Conservation (phyloP, 2,888 invertebrate species). For the Parthenolecanium corni region DNA sequence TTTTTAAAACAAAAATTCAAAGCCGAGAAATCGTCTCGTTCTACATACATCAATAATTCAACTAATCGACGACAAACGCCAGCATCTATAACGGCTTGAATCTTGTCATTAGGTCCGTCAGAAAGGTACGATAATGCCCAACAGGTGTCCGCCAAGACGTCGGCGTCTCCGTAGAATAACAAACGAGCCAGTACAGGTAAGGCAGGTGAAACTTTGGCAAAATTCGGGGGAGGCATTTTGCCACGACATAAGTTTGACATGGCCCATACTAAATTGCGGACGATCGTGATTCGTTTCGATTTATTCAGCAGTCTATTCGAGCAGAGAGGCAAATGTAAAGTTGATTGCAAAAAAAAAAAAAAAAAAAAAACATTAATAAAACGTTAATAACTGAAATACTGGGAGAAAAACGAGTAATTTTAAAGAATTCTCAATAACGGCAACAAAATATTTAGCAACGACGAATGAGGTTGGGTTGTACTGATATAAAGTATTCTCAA, state of each 20-base stretch:
- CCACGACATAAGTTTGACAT: constrained; percentile 94
- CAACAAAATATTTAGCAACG: no score
- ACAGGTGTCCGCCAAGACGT: constrained; percentile 86
- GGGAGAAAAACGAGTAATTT: no score
- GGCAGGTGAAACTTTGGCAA: constrained; percentile 65
- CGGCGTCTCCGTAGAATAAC: constrained; percentile 74
- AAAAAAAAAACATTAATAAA: not conserved
- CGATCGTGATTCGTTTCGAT: constrained; percentile 68
- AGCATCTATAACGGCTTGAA: constrained; percentile 85
- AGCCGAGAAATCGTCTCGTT: not conserved
- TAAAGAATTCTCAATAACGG: no score
- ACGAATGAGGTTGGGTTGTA: no score
- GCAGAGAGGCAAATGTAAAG: no score
- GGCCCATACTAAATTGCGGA: constrained; percentile 95
- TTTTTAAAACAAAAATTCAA: not conserved
- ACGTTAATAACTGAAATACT: no score
- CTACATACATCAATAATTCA: constrained; percentile 52
- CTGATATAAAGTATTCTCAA: no score
- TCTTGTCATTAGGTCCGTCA: constrained; percentile 94
- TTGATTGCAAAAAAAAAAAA: constrained; percentile 31
- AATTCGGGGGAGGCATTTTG: constrained; percentile 90
- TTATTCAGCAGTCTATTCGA: constrained; percentile 75
- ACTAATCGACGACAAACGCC: constrained; percentile 77
- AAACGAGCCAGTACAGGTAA: constrained; percentile 78
- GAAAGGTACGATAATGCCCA: constrained; percentile 95